Evolutionary conservation across 2,888 invertebrate genomes (phyloP).

Genomic region (Sphaerophoria rueppellii): DNA sequence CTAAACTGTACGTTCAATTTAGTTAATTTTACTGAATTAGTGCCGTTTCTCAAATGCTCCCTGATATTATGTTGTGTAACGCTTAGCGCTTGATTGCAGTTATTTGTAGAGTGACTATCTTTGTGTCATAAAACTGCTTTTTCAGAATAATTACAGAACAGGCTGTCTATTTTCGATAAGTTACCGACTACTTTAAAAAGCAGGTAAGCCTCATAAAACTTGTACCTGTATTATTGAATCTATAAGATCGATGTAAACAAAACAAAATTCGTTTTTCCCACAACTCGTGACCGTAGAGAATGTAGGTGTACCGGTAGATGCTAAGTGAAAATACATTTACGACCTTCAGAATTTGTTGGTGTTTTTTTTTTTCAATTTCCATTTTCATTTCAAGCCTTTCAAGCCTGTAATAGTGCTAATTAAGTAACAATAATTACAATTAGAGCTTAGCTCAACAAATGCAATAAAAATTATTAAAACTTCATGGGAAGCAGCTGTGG

Average conservation of each 20-base stretch:
- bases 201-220: slow-evolving; percentile 19
- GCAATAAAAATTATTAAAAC: neutral
- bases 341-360: slow-evolving; percentile 18
- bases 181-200: neutral
- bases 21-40: too few relatives aligned
- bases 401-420: slow-evolving; percentile 39
- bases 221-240: slow-evolving; percentile 6
- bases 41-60: too few relatives aligned
- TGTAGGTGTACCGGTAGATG: slow-evolving; percentile 1
- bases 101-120: too few relatives aligned
- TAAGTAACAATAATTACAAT: slow-evolving; percentile 43
- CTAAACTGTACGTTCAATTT: too few relatives aligned
- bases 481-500: neutral
- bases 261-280: slow-evolving; percentile 18
- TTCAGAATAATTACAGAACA: neutral
- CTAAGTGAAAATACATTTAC: slow-evolving; percentile 22
- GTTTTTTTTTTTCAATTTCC: slow-evolving; percentile 17
- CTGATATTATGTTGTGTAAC: too few relatives aligned
- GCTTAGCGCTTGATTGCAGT: too few relatives aligned
- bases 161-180: neutral
- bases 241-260: slow-evolving; percentile 5
- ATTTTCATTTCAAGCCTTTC: slow-evolving; percentile 39
- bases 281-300: slow-evolving; percentile 30
- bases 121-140: neutral
- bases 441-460: slow-evolving; percentile 29